Conservation (phyloP, 2,113 vertebrate species). For the Chitala chitala region DNA sequence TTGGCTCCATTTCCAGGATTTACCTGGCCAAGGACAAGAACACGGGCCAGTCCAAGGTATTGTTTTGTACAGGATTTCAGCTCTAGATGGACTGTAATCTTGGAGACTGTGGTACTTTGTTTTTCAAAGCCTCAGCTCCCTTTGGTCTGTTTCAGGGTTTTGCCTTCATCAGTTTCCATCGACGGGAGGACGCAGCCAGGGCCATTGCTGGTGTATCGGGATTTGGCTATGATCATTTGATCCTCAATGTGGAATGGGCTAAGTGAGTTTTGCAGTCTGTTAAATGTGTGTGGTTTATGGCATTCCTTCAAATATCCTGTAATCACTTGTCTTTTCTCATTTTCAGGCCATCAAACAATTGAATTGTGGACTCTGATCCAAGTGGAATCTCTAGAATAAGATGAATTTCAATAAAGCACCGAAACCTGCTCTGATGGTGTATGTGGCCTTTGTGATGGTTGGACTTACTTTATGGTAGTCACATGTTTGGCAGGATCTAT, state of each 20-base stretch:
- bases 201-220: constrained; percentile 89
- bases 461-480: too few species aligned
- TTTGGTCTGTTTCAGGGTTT: constrained; percentile 68
- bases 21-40: constrained; percentile 97
- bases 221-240: constrained; percentile 92
- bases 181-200: constrained; percentile 83
- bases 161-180: constrained; percentile 95
- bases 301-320: neutral
- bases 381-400: too few species aligned
- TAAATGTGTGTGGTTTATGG: neutral
- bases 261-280: constrained; percentile 67
- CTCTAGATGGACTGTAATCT: neutral
- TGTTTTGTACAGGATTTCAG: neutral
- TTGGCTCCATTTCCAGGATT: constrained; percentile 93
- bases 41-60: constrained; percentile 93
- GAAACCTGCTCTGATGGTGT: neutral
- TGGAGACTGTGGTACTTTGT: neutral
- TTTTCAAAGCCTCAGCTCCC: too few species aligned
- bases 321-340: constrained; percentile 2
- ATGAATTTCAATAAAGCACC: constrained; percentile 47
- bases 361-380: constrained; percentile 31
- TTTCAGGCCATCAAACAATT: constrained; percentile 70
- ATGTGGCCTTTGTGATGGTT: neutral
- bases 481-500: too few species aligned
- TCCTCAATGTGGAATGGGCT: constrained; percentile 96